Evolutionary conservation across 1,140 invertebrate genomes (phyloP).

Genomic region (Phenacoccus solenopsis): DNA sequence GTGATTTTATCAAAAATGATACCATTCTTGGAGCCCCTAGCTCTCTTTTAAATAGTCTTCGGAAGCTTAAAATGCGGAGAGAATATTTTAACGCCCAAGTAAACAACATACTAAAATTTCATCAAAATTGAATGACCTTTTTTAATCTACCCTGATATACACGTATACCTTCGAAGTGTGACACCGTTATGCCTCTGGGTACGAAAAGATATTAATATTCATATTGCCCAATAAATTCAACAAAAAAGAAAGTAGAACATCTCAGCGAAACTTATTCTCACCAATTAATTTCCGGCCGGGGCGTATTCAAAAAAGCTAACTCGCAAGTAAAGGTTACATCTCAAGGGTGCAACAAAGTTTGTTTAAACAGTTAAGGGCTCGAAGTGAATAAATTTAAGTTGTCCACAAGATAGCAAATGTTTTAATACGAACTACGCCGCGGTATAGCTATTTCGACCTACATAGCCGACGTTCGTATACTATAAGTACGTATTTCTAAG

Average conservation of each 20-base stretch:
- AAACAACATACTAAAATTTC: too few species aligned
- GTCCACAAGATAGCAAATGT: constrained; percentile 1
- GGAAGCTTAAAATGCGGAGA: too few species aligned
- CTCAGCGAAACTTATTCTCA: background rate
- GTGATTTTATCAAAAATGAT: too few species aligned
- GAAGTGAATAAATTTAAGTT: background rate
- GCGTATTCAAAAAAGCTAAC: background rate
- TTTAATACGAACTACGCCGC: background rate
- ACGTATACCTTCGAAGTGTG: too few species aligned
- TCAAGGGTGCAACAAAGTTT: constrained; percentile 1
- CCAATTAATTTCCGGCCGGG: background rate
- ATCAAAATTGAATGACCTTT: too few species aligned
- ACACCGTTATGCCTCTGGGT: too few species aligned
- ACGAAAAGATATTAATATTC: background rate
- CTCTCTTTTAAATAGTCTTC: too few species aligned
- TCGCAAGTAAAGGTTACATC: background rate
- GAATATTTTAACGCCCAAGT: too few species aligned
- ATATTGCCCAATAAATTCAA: background rate
- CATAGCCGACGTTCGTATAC: background rate
- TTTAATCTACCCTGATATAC: too few species aligned
- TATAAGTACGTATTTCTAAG: background rate
- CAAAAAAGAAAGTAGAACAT: background rate
- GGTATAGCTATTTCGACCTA: background rate
- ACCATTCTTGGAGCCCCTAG: too few species aligned
- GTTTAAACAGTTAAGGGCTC: background rate